These are phyloP conservation scores for Mesorhabditis sp. DNA, from an alignment of 2,888 invertebrate species.

Conservation along the genomic window DNA sequence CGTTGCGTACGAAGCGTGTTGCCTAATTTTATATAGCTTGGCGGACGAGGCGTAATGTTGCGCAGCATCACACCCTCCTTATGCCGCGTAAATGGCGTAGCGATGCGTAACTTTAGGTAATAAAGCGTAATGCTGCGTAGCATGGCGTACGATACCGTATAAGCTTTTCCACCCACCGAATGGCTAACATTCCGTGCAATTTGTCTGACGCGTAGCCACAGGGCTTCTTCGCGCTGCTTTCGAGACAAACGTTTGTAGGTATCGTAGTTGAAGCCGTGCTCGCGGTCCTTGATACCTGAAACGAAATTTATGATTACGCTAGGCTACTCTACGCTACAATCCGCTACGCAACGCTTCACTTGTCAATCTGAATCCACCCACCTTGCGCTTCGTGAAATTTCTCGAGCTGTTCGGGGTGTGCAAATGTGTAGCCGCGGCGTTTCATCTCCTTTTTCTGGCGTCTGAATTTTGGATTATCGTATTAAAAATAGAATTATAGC, in stretches of 20 bases:
- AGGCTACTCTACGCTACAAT: no score
- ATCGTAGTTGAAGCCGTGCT: constrained; percentile 17
- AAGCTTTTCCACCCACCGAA: no score
- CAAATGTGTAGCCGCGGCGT: constrained; percentile 41
- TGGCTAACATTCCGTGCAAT: constrained; percentile 28
- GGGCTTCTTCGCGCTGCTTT: constrained; percentile 24
- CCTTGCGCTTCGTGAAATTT: constrained; percentile 44
- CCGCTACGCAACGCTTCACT: no score
- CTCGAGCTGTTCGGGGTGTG: constrained; percentile 42
- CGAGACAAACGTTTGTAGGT: constrained; percentile 18
- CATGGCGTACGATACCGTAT: no score
- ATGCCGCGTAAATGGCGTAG: no score
- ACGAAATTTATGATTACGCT: not conserved
- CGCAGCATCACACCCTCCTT: no score
- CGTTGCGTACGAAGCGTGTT: no score
- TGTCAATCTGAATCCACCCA: not conserved
- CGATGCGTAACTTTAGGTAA: no score
- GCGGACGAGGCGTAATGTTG: no score
- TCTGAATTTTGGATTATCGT: constrained; percentile 22
- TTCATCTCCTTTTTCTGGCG: constrained; percentile 40
- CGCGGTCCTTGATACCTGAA: constrained; percentile 25
- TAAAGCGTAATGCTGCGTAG: no score
- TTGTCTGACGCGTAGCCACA: constrained; percentile 34
- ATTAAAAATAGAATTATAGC: constrained; percentile 18
- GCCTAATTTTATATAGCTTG: no score